Evolutionary conservation across 2,113 vertebrate genomes (phyloP), one percentile per base, ranked within the genome.

Genomic region (Microcebus ravelobensis): DNA sequence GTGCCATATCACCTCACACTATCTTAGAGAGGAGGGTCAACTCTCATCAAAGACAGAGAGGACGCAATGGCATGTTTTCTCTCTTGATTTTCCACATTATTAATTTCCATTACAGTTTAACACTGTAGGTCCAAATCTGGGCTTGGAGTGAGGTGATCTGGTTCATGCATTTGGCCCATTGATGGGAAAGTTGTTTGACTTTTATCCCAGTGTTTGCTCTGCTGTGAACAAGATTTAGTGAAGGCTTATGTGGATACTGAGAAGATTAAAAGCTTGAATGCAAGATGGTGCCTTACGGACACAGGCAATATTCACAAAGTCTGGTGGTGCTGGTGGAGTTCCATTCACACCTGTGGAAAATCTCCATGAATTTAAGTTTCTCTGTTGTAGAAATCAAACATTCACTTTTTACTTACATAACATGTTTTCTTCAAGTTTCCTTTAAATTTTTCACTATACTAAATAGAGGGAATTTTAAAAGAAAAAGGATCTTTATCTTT

Each of bases 391-490:
- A 67, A 31, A 87, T 70, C 10, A 25, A 86, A 45, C n/a, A 55
- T 55, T 91, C 11, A 52, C 70, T 81, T 90, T 76, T 71, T 74
- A 95, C 85, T 96, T 96, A 95, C 34, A 88, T 95, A 96, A 97
- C 81, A 76, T 96, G 81, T 96, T 97, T 97, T 96, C 92, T 87
- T 96, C 95, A 94, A 80, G 45, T 81, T 92, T 65, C 87, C 61
- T 85, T 94, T 93, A 77, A 93, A 85, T 88, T 85, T 45, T 90
- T 97, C 94, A 67, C 73, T 87, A 27, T 59, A 55, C 39, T 61
- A 96, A 96, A 77, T 52, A 81, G 21, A 83, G 18, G 18, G 57
- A 71, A 36, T 84, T 91, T 95, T 27, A n/a, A 74, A 42, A 77
- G 68, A 73, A 45, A 77, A 83, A 39, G 73, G 77, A 87, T 94